Base-by-base conservation (phyloP, 2,888 invertebrate species). In the Crepidodera aurea region DNA sequence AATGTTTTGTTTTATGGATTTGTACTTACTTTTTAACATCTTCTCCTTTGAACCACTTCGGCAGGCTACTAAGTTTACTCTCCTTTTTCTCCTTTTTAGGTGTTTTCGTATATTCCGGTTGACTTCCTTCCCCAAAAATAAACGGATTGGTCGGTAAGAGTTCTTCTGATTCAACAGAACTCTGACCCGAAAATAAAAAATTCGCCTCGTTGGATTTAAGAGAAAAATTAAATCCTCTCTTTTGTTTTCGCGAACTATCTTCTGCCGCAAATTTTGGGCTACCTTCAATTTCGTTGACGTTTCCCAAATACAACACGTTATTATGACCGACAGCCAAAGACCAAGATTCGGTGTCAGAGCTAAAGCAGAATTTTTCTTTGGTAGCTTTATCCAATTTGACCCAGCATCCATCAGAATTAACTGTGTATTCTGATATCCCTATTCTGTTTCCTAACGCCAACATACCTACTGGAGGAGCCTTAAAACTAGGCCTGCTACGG, bases 261-360 rank as follows among this genome's bases (percentile, higher is more conserved):
- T 74, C 72, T 3, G 71, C 29, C 22, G 70, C 62, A 18, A 75
- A 62, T 58, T 71, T 71, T 29, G 75, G 71, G 42, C 59, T 59
- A 55, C 63, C 64, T 56, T 65, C 69, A 5, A 61, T 39, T 16
- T 73, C 73, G 48, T 57, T 81, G 54, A 85, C 84, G 61, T 84
- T 84, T 68, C 84, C 86, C 72, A 91, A 83, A 77, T 90, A 91
- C 5, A 86, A 82, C 6, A 86, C 84, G 67, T 88, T 87, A 62
- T 86, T 85, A 64, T 84, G 84, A 62, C 86, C 87, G 56, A 87
- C 84, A 0, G 89, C 89, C 46, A 91, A 80, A 0, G 89, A 88
- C 91, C 91, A 91, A 1, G 89, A 90, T 71, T 90, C 90, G 0
- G 86, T 85, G 37, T 88, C 88, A 50, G 83, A 82, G 65, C 86